These are phyloP conservation scores for Laothoe populi DNA, from an alignment of 2,888 invertebrate species.

Conservation along the genomic window DNA sequence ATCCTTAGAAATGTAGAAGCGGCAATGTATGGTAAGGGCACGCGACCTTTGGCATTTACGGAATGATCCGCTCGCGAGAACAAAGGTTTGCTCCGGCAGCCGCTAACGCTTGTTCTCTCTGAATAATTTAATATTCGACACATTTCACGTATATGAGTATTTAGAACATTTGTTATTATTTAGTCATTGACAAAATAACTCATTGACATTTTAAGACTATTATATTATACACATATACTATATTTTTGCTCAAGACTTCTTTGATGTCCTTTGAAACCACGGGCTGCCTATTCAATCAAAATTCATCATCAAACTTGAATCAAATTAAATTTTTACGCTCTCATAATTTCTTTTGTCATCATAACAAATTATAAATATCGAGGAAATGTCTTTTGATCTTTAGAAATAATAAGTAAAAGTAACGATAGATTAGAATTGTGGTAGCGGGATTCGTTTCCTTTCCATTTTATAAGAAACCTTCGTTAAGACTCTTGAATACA, in stretches of 20 bases:
- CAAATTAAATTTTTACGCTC: neutral
- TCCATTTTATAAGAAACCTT: slow-evolving; percentile 10
- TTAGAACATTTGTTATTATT: slow-evolving; percentile 43
- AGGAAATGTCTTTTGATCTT: neutral
- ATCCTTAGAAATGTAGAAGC: slow-evolving; percentile 19
- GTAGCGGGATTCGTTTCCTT: neutral
- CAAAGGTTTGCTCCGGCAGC: slow-evolving; percentile 43
- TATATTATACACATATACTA: neutral
- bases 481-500: neutral
- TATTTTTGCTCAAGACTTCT: neutral
- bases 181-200: slow-evolving; percentile 28
- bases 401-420: neutral
- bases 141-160: slow-evolving; percentile 34
- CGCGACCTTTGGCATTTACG: slow-evolving; percentile 61
- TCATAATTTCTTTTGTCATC: neutral
- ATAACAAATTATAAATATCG: neutral
- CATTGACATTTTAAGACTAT: slow-evolving; percentile 21
- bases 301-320: neutral
- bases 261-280: neutral
- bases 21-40: slow-evolving; percentile 34
- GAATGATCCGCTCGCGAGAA: slow-evolving; percentile 46
- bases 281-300: neutral
- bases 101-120: slow-evolving; percentile 41
- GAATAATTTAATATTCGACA: slow-evolving; percentile 53
- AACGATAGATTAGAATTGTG: neutral